Base-by-base conservation (phyloP, 2,113 vertebrate genomes). In the Phyllopteryx taeniolatus region DNA sequence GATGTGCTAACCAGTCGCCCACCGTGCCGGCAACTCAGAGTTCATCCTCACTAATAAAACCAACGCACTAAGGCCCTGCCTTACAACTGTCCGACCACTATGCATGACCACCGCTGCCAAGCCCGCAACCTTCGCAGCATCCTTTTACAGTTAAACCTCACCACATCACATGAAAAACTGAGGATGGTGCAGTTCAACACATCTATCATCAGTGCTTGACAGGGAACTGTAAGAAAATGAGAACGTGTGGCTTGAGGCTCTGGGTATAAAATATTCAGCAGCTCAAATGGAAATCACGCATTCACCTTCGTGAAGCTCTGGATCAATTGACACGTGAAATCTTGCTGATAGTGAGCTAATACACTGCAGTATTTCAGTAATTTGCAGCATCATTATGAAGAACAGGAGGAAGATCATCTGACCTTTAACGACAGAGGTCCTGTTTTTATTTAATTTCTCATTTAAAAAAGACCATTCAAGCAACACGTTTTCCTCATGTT, bases 121-220 rank as follows among this genome's bases (percentile, higher is more conserved):
- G 73, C 78, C 80, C 4, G 5, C 76, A 73, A 80, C 86, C 81
- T 88, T 87, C 84, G 80, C 84, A 59, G 77, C 83, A 68, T 76
- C 80, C 72, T 77, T 72, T 49, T 70, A 44, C 70, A 51, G 66
- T 68, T 72, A 68, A 64, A 78, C 69, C 33, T 42, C 3, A 51
- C 63, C 11, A 8, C 77, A 0, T 64, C 60, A 19, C 49, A 63
- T 35, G 17, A 60, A 78, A 61, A 59, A 79, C 84, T 67, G 71
- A 81, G 73, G 35, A 57, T 72, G 27, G 54, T 65, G 27, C 66
- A 71, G 79, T 72, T 79, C 71, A 71, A 80, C 79, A 44, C 74
- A 88, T 83, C 79, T 65, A 66, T 87, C 86, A 84, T 53, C 72
- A 5, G 39, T 63, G 63, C 54, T 68, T 47, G 79, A 79, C 78